Conservation (phyloP, 2,113 vertebrate genomes). For the Sciurus niger region DNA sequence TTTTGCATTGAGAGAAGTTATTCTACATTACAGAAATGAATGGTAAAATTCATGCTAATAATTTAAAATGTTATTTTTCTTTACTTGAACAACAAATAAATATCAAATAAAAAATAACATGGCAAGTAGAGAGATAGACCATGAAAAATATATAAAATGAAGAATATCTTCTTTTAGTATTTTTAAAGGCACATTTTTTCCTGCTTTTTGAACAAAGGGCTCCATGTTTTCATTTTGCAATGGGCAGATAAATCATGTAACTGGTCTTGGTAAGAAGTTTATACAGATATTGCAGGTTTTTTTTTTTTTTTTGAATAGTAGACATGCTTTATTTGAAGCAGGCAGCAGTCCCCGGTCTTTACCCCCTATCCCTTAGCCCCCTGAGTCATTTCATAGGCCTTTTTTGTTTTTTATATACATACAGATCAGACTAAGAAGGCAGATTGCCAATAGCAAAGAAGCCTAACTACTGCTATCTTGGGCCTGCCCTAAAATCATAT, state of each 20-base stretch:
- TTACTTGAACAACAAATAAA: background rate
- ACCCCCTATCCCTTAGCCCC: too few relatives aligned
- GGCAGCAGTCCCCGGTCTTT: too few relatives aligned
- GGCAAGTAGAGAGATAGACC: background rate
- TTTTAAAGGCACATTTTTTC: background rate
- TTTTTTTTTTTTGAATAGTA: too few relatives aligned
- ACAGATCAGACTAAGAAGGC: too few relatives aligned
- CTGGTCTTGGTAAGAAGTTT: background rate
- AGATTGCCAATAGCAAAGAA: too few relatives aligned
- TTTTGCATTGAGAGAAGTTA: background rate
- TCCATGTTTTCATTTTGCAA: constrained; percentile 3
- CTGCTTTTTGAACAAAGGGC: background rate
- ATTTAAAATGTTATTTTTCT: constrained; percentile 45
- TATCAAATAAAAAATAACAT: background rate
- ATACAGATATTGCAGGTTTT: background rate
- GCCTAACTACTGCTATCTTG: too few relatives aligned
- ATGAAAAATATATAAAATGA: background rate
- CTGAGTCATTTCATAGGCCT: too few relatives aligned
- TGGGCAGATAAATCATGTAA: background rate
- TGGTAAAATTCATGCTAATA: background rate
- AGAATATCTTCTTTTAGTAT: constrained; percentile 4
- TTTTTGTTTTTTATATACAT: too few relatives aligned
- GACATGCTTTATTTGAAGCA: too few relatives aligned
- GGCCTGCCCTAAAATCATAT: background rate
- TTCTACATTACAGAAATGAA: background rate